These are phyloP conservation scores for Cepaea hortensis DNA, from an alignment of 2,888 invertebrate species.

Conservation along the genomic window DNA sequence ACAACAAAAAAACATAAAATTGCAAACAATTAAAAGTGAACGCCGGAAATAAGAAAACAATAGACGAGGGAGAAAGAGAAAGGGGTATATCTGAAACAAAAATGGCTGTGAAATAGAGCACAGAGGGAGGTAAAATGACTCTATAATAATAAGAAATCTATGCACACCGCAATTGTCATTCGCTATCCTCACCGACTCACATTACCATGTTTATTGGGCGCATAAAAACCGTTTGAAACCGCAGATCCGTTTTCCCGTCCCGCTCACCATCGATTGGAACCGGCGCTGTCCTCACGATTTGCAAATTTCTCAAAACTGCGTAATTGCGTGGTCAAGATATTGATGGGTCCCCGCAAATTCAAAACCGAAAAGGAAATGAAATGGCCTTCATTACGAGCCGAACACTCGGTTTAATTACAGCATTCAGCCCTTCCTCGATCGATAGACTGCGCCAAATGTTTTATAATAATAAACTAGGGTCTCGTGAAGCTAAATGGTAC, in stretches of 20 bases:
- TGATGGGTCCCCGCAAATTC: conserved; percentile 32
- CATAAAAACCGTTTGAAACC: conserved; percentile 45
- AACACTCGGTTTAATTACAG: conserved; percentile 43
- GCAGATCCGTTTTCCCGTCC: conserved; percentile 29
- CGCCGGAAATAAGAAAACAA: not conserved
- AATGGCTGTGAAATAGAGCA: not conserved
- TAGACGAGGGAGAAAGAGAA: not conserved
- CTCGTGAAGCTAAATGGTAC: conserved; percentile 20
- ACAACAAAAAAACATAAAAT: not conserved
- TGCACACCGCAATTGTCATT: conserved; percentile 41
- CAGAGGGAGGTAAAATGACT: conserved; percentile 19
- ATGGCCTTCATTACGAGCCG: conserved; percentile 44
- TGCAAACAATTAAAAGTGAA: conserved; percentile 4
- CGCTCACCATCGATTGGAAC: conserved; percentile 23
- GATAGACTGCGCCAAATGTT: conserved; percentile 26
- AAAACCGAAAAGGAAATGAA: conserved; percentile 45
- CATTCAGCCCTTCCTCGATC: conserved; percentile 31
- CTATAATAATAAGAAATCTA: conserved; percentile 38
- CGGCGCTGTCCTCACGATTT: conserved; percentile 37
- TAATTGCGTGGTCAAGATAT: conserved; percentile 47
- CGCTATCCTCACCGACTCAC: conserved; percentile 26
- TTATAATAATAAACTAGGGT: conserved; percentile 35
- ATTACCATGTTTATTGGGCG: conserved; percentile 44
- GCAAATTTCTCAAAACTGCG: conserved; percentile 48
- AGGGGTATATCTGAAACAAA: not conserved